phyloP scores from a whole-genome alignment of 2,113 vertebrate species.

The Scomber japonicus region DNA sequence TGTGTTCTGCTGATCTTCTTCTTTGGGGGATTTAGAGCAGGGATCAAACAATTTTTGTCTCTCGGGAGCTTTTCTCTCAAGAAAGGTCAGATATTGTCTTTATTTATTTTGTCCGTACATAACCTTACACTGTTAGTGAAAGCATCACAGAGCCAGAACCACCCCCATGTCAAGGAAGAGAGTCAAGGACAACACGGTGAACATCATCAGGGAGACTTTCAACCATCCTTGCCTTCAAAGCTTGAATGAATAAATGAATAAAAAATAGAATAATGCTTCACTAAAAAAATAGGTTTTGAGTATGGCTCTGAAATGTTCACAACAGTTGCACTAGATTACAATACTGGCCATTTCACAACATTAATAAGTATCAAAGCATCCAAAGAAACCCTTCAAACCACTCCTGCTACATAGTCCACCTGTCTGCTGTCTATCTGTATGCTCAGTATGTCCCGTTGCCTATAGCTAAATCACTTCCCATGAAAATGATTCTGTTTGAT shows the following conservation, averaged over 20 bases:
- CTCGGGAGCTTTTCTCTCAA: constrained; percentile 20
- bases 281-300: not conserved
- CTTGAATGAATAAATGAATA: too few relatives aligned
- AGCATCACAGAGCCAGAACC: constrained; percentile 34
- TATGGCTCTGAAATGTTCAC: not conserved
- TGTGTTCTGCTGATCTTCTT: not conserved
- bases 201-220: constrained; percentile 10
- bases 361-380: not conserved
- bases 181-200: constrained; percentile 40
- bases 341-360: constrained; percentile 9
- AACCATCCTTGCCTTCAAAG: not conserved
- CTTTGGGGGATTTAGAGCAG: constrained; percentile 20
- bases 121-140: constrained; percentile 8
- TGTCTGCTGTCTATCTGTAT: too few relatives aligned
- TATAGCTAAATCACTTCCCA: too few relatives aligned
- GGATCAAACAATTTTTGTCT: not conserved
- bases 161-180: constrained; percentile 29
- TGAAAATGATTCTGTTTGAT: too few relatives aligned
- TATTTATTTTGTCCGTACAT: constrained; percentile 32
- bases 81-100: constrained; percentile 45
- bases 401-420: too few relatives aligned
- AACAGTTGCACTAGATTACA: not conserved
- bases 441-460: too few relatives aligned
- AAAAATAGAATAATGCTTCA: not conserved
- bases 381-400: too few relatives aligned